Evolutionary conservation across 2,888 invertebrate genomes (phyloP), one percentile per base, ranked within the genome.

Genomic region (Drosophila sordidapex): DNA sequence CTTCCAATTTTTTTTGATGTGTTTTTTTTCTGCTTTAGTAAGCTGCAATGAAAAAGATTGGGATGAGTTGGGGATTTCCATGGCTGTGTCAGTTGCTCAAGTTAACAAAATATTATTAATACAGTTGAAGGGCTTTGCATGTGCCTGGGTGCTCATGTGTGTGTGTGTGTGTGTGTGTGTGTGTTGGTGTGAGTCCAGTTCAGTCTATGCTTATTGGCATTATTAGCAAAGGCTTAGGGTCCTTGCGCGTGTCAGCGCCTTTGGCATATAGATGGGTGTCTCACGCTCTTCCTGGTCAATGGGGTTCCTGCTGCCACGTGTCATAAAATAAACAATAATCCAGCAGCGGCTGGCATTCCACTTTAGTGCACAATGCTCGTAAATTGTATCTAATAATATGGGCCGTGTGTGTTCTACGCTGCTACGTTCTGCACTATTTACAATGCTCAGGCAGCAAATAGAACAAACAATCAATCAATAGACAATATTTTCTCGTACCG

Each of bases 291-390:
- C 38, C 21, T n/a, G 56, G 52, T 33, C 35, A 27, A 13, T 64
- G 49, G 36, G 51, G 64, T 40, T 53, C 15, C 54, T 38, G 63
- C 35, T 43, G 85, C 81, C 87, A 87, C 87, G 87, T 87, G 87
- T 90, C 89, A 90, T 90, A 87, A 90, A 87, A 88, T 86, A 86
- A 87, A 88, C 89, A 88, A 88, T 88, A 87, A 88, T 90, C 85
- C 90, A 70, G 82, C 86, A 85, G 75, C 85, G 85, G 82, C 89
- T 90, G 87, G 71, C 83, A 76, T 90, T 86, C 89, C 83, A 83
- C 90, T 81, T 87, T 79, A 73, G 70, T 87, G 83, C 89, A 85
- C 85, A 85, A 87, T 76, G 60, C 81, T 80, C 77, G 76, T 87
- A 89, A 85, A 85, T 90, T 88, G 88, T 87, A 83, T 90, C 90